Evolutionary conservation across 2,888 invertebrate species (phyloP).

Genomic region (Maniola hyperantus): DNA sequence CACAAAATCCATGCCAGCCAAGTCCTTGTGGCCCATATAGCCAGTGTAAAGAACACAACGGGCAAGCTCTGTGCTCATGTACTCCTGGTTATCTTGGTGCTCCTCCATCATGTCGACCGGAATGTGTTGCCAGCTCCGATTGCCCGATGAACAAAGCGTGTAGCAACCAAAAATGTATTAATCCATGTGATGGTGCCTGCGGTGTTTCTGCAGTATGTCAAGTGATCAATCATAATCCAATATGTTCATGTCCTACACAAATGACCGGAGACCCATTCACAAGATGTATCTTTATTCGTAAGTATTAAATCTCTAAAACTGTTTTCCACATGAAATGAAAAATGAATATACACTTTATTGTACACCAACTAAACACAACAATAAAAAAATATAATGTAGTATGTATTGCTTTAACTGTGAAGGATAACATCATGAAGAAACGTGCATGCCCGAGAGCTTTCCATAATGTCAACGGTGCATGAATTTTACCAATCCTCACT

Average conservation of each 20-base stretch:
- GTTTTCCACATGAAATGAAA: no score
- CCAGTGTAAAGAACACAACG: slow-evolving; percentile 83
- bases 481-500: no score
- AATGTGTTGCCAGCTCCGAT: slow-evolving; percentile 88
- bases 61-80: slow-evolving; percentile 87
- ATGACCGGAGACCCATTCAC: slow-evolving; percentile 87
- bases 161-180: slow-evolving; percentile 86
- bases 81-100: slow-evolving; percentile 84
- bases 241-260: slow-evolving; percentile 85
- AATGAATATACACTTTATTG: no score
- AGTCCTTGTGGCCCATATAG: slow-evolving; percentile 85
- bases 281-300: slow-evolving; percentile 80
- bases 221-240: slow-evolving; percentile 89
- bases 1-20: slow-evolving; percentile 83
- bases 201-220: slow-evolving; percentile 88
- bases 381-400: no score
- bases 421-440: no score
- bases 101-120: slow-evolving; percentile 87
- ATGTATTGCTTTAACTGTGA: no score
- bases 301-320: slow-evolving; percentile 47
- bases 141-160: slow-evolving; percentile 88
- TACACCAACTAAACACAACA: no score
- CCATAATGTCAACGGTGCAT: no score
- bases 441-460: no score
- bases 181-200: slow-evolving; percentile 91